phyloP scores from a whole-genome alignment of 2,113 vertebrate genomes.

The Centropristis striata region DNA sequence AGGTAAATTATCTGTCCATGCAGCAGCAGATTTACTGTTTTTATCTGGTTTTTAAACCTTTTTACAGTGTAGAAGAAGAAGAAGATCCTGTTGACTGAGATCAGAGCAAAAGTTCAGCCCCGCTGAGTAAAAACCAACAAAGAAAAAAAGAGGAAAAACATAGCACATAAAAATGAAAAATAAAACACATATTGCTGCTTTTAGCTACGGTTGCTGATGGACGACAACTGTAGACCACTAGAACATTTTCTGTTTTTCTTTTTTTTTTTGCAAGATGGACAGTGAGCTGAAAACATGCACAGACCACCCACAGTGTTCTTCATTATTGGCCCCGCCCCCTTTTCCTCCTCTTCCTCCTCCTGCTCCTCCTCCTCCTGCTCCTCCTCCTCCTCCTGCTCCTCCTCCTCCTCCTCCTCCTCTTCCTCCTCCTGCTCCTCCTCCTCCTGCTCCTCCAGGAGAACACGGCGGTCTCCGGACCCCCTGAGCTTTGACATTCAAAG shows the following conservation, averaged over 20 bases:
- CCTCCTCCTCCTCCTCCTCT: slow-evolving; percentile 79
- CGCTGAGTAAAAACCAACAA: slow-evolving; percentile 39
- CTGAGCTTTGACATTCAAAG: slow-evolving; percentile 86
- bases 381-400: slow-evolving; percentile 33
- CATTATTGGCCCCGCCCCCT: slow-evolving; percentile 51
- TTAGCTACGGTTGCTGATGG: slow-evolving; percentile 77
- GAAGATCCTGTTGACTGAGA: slow-evolving; percentile 14
- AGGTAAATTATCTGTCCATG: too few relatives aligned
- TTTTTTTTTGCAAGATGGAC: slow-evolving; percentile 65
- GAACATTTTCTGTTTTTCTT: slow-evolving; percentile 68
- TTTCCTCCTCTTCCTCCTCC: slow-evolving; percentile 9
- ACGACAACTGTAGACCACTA: slow-evolving; percentile 83
- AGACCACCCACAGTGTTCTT: slow-evolving; percentile 71
- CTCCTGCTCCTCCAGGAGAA: slow-evolving; percentile 85
- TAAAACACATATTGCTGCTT: slow-evolving; percentile 81
- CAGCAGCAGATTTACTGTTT: too few relatives aligned
- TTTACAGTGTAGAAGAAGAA: too few relatives aligned
- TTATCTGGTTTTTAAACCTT: too few relatives aligned
- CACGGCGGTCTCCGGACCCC: slow-evolving; percentile 59
- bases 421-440: slow-evolving; percentile 24
- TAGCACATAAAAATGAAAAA: slow-evolving; percentile 54
- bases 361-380: slow-evolving; percentile 79
- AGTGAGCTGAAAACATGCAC: slow-evolving; percentile 75
- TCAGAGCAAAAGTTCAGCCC: too few relatives aligned
- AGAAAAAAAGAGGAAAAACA: slow-evolving; percentile 23